A percentile compares a stretch with the other conserved stretches of the same genome.
phyloP scores from a whole-genome alignment of 1,140 invertebrate species.

The Drosophila nigrodunni region DNA sequence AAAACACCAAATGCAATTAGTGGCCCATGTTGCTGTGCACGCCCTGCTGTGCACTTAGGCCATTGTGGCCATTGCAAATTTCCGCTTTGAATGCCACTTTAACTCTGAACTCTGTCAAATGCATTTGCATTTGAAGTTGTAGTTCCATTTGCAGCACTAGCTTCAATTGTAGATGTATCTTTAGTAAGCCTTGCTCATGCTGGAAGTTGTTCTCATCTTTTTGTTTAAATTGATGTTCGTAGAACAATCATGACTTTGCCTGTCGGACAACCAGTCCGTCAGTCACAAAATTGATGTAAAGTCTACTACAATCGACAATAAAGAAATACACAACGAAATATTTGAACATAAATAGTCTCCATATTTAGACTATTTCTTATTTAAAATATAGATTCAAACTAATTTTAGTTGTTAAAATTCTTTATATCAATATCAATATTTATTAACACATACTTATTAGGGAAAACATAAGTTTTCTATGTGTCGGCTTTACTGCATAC shows the following conservation, averaged over 20 bases:
- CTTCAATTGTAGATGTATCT: slow-evolving; percentile 3
- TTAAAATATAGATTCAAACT: too few species aligned
- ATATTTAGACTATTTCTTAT: too few species aligned
- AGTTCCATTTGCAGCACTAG: slow-evolving; percentile 24
- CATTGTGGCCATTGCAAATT: slow-evolving; percentile 28
- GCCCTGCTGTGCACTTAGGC: slow-evolving; percentile 24
- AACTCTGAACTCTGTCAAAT: slow-evolving; percentile 35
- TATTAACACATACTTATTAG: too few species aligned
- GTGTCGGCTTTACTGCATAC: too few species aligned
- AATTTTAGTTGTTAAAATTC: too few species aligned
- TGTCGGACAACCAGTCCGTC: not conserved
- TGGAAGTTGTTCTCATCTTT: not conserved
- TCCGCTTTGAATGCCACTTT: slow-evolving; percentile 29
- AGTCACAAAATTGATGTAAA: slow-evolving; percentile 63
- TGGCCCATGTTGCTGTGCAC: slow-evolving; percentile 40
- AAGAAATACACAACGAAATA: too few species aligned
- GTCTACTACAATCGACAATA: slow-evolving; percentile 22
- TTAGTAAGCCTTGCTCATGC: not conserved
- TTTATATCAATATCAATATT: too few species aligned
- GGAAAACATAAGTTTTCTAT: too few species aligned
- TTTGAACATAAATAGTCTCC: too few species aligned
- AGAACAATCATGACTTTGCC: slow-evolving; percentile 25
- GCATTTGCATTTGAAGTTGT: slow-evolving; percentile 32
- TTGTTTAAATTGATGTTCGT: slow-evolving; percentile 19
- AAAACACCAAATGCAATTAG: slow-evolving; percentile 78